A percentile compares a stretch with the other conserved stretches of the same genome.
phyloP scores from a whole-genome alignment of 2,797 vertebrate genomes.

The Carduelis carduelis region DNA sequence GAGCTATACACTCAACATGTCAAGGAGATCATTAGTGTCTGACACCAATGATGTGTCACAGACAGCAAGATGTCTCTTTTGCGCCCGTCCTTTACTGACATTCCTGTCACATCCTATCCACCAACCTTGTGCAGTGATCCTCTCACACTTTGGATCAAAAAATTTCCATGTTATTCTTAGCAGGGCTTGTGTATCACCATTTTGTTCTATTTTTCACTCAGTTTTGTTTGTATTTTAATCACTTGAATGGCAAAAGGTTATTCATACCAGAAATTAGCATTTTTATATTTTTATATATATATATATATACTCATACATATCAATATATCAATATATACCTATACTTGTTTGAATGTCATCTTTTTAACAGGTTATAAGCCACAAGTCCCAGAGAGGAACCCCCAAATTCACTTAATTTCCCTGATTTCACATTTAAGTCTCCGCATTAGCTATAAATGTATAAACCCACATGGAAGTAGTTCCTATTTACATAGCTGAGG shows the following conservation, averaged over 20 bases:
- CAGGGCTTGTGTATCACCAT: not conserved
- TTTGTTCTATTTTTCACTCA: not conserved
- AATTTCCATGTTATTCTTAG: not conserved
- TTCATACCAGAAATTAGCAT: not conserved
- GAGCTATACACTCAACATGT: not conserved
- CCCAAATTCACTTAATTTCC: not conserved
- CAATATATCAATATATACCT: not conserved
- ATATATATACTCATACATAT: not conserved
- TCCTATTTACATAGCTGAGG: conserved; percentile 35
- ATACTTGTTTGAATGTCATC: not conserved
- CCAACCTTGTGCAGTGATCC: not conserved
- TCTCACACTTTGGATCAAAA: not conserved
- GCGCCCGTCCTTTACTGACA: not conserved
- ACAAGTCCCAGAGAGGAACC: not conserved
- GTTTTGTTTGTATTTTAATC: not conserved
- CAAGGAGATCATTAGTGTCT: conserved; percentile 10
- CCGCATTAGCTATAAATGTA: conserved; percentile 1
- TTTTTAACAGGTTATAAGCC: not conserved
- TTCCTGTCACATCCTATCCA: conserved; percentile 7
- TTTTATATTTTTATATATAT: too few species aligned
- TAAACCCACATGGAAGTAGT: not conserved
- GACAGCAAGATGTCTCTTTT: conserved; percentile 8
- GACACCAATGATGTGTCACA: conserved; percentile 4
- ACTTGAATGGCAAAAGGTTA: not conserved
- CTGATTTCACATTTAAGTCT: not conserved